Evolutionary conservation across 2,888 invertebrate species (phyloP).

Genomic region (Dinocampus coccinellae): DNA sequence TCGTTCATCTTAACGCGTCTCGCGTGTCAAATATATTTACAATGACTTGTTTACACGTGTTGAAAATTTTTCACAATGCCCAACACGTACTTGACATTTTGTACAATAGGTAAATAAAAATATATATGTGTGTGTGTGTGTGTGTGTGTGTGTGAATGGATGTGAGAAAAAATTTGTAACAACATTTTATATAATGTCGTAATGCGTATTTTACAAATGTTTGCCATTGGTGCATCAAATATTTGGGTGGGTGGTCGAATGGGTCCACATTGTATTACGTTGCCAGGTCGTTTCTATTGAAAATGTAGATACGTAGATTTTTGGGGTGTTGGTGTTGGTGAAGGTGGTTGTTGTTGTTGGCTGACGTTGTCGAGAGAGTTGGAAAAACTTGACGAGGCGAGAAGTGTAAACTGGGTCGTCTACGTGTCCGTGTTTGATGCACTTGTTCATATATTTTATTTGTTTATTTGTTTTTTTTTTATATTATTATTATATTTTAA

Average conservation of each 20-base stretch:
- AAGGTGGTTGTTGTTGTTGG: constrained; percentile 4
- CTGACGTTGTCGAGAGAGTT: constrained; percentile 16
- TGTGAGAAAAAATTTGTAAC: not conserved
- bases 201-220: constrained; percentile 17
- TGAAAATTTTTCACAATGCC: constrained; percentile 23
- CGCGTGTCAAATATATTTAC: not conserved
- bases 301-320: not conserved
- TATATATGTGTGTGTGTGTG: not conserved
- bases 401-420: constrained; percentile 34
- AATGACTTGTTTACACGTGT: constrained; percentile 9
- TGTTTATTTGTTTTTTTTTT: not conserved
- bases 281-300: constrained; percentile 8
- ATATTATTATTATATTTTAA: not conserved
- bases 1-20: constrained; percentile 11
- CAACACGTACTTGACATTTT: constrained; percentile 33
- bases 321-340: not conserved
- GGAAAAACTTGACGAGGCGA: constrained; percentile 32
- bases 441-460: not conserved
- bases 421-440: constrained; percentile 5
- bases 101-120: not conserved
- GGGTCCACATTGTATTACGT: not conserved
- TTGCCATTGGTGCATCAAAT: constrained; percentile 37
- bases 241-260: constrained; percentile 22
- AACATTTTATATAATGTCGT: constrained; percentile 13
- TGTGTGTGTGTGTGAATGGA: not conserved